Base-by-base conservation (phyloP, 2,888 invertebrate species). In the Theristus sp. region DNA sequence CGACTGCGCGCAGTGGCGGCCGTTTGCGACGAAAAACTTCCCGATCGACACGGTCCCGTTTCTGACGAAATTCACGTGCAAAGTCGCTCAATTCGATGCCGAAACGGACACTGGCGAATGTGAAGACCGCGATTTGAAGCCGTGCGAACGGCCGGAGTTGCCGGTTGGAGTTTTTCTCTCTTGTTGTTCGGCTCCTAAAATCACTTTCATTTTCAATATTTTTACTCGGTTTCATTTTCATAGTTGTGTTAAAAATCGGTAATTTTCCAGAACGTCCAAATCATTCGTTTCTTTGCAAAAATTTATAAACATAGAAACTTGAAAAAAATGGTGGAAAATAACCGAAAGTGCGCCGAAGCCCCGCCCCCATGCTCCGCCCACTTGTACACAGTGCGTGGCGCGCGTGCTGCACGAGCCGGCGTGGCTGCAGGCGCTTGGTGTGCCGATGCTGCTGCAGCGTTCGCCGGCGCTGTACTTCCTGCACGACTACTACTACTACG, bases 1-100 rank as follows among this genome's bases (percentile, higher is more conserved):
- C 1, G 59, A 58, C 0, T 77, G 77, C 66, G 62, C 65, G 22
- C 75, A 75, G 62, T 77, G 76, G 76, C 65, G 76, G 31, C 70
- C 27, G 54, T 13, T 28, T 2, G 27, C 2, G 6, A 26, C 10
- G 27, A 27, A 10, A 56, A n/a, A 31, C 27, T 6, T 26, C 10
- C 54, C 54, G 6, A 22, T 59, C 38, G 31, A 47, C 24, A 55
- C 27, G 22, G 22, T 46, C 3, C 10, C 20, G 24, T 49, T 49
- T 26, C 13, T 59, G 2, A n/a, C 54, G 17, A 25, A 24, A 46
- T 6, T 54, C 57, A 57, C 58, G 22, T 58, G 60, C 30, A 46
- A n/a, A n/a, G n/a, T n/a, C n/a, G n/a, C n/a, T n/a, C n/a, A n/a
- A n/a, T n/a, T 6, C 52, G 22, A 24, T 3, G 25, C 10, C n/a